Evolutionary conservation across 1,140 invertebrate species (phyloP).

Genomic region (Drosophila tsacasi): DNA sequence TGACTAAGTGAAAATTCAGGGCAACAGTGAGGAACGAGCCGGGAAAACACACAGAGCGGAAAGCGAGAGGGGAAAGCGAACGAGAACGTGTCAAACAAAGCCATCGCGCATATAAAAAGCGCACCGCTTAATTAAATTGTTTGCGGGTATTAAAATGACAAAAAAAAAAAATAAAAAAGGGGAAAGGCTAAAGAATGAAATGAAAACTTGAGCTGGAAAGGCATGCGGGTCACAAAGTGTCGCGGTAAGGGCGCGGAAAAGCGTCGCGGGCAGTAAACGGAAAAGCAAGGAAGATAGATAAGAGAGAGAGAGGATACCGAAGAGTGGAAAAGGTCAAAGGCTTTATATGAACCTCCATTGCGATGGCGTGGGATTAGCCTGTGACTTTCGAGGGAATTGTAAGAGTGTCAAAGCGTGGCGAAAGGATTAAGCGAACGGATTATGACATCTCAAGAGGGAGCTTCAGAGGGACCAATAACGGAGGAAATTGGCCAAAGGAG

Average conservation of each 20-base stretch:
- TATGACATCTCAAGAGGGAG: slow-evolving; percentile 51
- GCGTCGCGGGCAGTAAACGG: slow-evolving; percentile 10
- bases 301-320: neutral
- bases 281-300: neutral
- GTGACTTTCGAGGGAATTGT: slow-evolving; percentile 80
- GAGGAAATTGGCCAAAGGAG: neutral
- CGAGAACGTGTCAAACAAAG: slow-evolving; percentile 46
- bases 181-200: slow-evolving; percentile 44
- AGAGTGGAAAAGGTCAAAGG: slow-evolving; percentile 25
- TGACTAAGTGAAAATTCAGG: slow-evolving; percentile 72
- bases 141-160: slow-evolving; percentile 81
- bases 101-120: slow-evolving; percentile 56
- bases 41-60: slow-evolving; percentile 9
- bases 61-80: neutral
- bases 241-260: slow-evolving; percentile 56
- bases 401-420: slow-evolving; percentile 76
- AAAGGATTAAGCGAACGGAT: slow-evolving; percentile 75
- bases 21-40: slow-evolving; percentile 15
- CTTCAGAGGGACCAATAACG: neutral
- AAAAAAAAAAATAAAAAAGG: slow-evolving; percentile 53
- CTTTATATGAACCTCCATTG: slow-evolving; percentile 59
- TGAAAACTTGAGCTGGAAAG: slow-evolving; percentile 70
- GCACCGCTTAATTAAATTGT: slow-evolving; percentile 83
- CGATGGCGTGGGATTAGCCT: slow-evolving; percentile 67
- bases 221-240: slow-evolving; percentile 64